Percentiles rank a stretch among this genome's conserved stretches.
These are phyloP conservation scores for Clanis bilineata DNA, from an alignment of 2,888 invertebrate genomes.

Conservation along the genomic window DNA sequence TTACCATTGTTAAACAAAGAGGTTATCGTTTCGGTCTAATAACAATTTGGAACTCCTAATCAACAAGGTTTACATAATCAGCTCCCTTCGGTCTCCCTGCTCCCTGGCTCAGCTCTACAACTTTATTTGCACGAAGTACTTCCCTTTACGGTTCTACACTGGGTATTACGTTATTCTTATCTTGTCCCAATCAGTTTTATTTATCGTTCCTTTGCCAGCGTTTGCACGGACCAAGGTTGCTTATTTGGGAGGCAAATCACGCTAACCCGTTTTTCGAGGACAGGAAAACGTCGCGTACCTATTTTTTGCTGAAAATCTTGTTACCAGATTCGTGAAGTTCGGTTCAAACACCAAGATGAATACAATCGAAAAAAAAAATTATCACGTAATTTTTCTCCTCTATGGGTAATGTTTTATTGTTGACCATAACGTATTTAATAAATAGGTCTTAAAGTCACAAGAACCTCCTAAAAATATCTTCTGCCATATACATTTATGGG, in stretches of 20 bases:
- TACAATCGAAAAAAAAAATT: no score
- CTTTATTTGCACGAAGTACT: conserved; percentile 40
- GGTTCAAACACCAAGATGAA: no score
- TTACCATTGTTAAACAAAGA: neutral
- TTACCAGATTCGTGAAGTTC: no score
- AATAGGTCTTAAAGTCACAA: no score
- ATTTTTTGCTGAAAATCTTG: neutral
- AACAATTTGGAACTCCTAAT: conserved; percentile 16
- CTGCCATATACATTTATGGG: no score
- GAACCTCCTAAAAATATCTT: no score
- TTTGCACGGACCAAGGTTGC: conserved; percentile 5
- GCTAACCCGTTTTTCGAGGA: conserved; percentile 13
- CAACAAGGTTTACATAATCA: conserved; percentile 36
- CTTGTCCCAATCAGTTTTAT: conserved; percentile 33
- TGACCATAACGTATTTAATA: no score
- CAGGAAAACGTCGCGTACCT: neutral
- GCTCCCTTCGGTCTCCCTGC: no score
- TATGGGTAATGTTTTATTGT: no score
- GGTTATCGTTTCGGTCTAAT: neutral
- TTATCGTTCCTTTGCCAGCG: conserved; percentile 22
- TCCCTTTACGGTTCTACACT: conserved; percentile 23
- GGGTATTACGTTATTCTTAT: conserved; percentile 40
- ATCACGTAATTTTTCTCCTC: no score
- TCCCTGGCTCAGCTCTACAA: conserved; percentile 25
- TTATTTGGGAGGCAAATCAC: conserved; percentile 26